phyloP scores from a whole-genome alignment of 2,888 invertebrate genomes.

The Linyphia triangularis region DNA sequence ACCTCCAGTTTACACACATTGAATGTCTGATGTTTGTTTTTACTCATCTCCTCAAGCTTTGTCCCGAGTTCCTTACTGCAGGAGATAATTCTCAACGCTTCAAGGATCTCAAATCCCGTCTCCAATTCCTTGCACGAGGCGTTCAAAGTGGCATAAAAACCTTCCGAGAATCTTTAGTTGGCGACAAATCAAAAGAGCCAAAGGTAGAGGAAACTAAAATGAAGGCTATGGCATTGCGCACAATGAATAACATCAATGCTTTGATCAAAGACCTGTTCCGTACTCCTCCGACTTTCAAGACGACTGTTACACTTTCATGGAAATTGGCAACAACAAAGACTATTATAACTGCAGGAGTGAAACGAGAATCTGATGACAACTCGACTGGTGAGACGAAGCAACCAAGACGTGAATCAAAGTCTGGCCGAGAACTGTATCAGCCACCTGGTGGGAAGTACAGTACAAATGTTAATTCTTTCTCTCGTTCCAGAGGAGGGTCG shows the following conservation, averaged over 20 bases:
- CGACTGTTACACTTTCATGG: conserved; percentile 75
- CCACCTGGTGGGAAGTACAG: conserved; percentile 77
- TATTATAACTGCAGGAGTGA: conserved; percentile 54
- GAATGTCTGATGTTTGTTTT: conserved; percentile 91
- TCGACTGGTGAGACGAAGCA: conserved; percentile 19
- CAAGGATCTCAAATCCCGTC: conserved; percentile 90
- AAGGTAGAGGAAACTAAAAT: conserved; percentile 87
- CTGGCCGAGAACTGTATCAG: conserved; percentile 74
- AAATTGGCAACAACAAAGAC: conserved; percentile 63
- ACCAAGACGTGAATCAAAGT: conserved; percentile 53
- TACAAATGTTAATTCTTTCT: conserved; percentile 64
- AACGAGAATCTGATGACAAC: conserved; percentile 20
- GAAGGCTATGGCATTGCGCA: conserved; percentile 87
- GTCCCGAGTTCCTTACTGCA: conserved; percentile 86
- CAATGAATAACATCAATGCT: conserved; percentile 94
- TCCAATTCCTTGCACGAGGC: conserved; percentile 95
- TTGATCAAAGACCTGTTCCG: conserved; percentile 96
- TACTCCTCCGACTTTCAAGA: conserved; percentile 94
- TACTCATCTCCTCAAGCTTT: conserved; percentile 88
- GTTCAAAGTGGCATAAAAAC: conserved; percentile 92
- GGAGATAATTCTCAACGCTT: conserved; percentile 85
- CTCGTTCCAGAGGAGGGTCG: conserved; percentile 1
- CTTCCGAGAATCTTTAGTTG: conserved; percentile 83
- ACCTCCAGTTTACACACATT: conserved; percentile 94
- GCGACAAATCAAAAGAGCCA: conserved; percentile 86